Evolutionary conservation across 2,797 vertebrate species (phyloP), one percentile per base, ranked within the genome.

Genomic region (Strix occidentalis): DNA sequence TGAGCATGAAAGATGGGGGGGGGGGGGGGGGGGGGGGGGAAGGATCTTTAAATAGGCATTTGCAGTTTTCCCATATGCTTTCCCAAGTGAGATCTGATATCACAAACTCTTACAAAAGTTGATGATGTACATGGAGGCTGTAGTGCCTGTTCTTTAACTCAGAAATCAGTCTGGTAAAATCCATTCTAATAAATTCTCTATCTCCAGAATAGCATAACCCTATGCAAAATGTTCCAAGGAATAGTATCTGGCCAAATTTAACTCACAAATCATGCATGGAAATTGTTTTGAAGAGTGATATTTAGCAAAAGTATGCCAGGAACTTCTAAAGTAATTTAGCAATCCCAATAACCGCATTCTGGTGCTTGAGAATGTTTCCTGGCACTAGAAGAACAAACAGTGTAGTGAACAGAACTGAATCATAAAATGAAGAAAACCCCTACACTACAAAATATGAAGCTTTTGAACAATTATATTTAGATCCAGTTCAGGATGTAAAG

Each of bases 1-100:
- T 45, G 17, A 57, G 16, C 23, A 60, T 45, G 20, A 60, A 70
- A 69, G 6, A 20, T 9, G 31, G 26, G 7, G 3, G 1, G 3
- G 2, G 16, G 2, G 4, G 10, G 37, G 4, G 35, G 35, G 6
- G 35, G 2, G 3, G 35, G 2, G 4, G 10, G 37, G 4, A 28
- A 25, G 29, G 29, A 28, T 51, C 8, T 70, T 70, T 35, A 75
- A 87, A 76, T 26, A 8, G 24, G 10, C 4, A 18, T 13, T 9
- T 48, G 17, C 2, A 46, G 5, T 79, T 84, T 93, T 61, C 17
- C 17, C 13, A 31, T 26, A 64, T 4, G 13, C 5, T 25, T 72
- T 94, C 43, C 33, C 50, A 76, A 69, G 23, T 18, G 35, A 58
- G 12, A 37, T 35, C 26, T 57, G 16, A 9, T n/a, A 64, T 35